Conservation (phyloP, 2,113 vertebrate species). For the Passer domesticus region DNA sequence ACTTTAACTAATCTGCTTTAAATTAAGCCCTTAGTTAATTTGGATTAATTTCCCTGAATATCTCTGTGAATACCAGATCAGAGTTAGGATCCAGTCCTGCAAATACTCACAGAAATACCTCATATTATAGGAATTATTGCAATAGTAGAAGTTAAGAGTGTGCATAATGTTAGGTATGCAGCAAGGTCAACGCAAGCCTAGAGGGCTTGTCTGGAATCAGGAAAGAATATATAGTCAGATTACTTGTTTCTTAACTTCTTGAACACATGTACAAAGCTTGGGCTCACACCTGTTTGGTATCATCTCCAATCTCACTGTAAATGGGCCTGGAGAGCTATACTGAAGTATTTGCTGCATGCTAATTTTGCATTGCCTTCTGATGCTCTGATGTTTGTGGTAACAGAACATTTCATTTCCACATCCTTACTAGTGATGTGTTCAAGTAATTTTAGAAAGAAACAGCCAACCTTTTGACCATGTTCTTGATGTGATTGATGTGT, state of each 20-base stretch:
- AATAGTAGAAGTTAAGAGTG: neutral
- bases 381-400: neutral
- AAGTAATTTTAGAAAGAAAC: neutral
- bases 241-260: neutral
- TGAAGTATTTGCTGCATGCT: neutral
- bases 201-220: neutral
- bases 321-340: neutral
- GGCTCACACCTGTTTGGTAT: neutral
- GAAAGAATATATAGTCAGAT: neutral
- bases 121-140: conserved; percentile 6
- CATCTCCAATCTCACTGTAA: neutral
- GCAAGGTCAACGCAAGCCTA: neutral
- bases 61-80: conserved; percentile 25
- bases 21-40: conserved; percentile 62
- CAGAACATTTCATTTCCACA: neutral
- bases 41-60: conserved; percentile 48
- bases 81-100: neutral
- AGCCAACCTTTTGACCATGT: neutral
- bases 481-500: neutral
- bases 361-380: neutral
- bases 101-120: neutral
- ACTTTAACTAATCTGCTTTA: conserved; percentile 64
- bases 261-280: neutral
- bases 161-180: neutral
- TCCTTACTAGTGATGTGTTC: neutral